phyloP scores from a whole-genome alignment of 2,888 invertebrate species.

The Sesia bembeciformis region DNA sequence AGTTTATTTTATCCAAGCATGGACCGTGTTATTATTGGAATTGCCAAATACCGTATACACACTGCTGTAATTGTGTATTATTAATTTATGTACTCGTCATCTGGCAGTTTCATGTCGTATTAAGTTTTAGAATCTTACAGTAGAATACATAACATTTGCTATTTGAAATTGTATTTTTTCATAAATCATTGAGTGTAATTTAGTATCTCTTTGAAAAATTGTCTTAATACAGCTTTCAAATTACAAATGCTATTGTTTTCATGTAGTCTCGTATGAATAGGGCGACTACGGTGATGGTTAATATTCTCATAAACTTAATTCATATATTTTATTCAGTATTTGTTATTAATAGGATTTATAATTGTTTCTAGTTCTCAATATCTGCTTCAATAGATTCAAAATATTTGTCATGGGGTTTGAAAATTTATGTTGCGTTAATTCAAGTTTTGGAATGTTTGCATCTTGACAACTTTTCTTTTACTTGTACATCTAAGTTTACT shows the following conservation, averaged over 20 bases:
- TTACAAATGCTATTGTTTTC: slow-evolving; percentile 13
- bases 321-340: slow-evolving; percentile 1
- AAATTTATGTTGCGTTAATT: slow-evolving; percentile 58
- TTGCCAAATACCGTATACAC: slow-evolving; percentile 13
- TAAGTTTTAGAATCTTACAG: background rate
- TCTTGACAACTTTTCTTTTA: slow-evolving; percentile 73
- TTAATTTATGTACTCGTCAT: slow-evolving; percentile 3
- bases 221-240: slow-evolving; percentile 10
- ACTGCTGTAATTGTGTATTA: background rate
- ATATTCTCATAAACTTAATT: slow-evolving; percentile 6
- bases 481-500: slow-evolving; percentile 32
- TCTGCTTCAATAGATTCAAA: slow-evolving; percentile 43
- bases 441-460: slow-evolving; percentile 70
- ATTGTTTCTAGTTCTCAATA: slow-evolving; percentile 28
- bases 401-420: slow-evolving; percentile 71
- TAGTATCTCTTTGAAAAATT: background rate
- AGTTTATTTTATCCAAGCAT: slow-evolving; percentile 33
- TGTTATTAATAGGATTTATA: slow-evolving; percentile 15
- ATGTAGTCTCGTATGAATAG: background rate
- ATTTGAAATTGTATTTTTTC: slow-evolving; percentile 6
- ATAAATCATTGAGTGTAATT: background rate
- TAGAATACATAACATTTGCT: slow-evolving; percentile 2
- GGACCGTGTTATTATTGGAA: slow-evolving; percentile 22
- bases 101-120: slow-evolving; percentile 12
- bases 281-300: slow-evolving; percentile 13